phyloP scores from a whole-genome alignment of 2,888 invertebrate genomes.

The Drosophila koepferae region DNA sequence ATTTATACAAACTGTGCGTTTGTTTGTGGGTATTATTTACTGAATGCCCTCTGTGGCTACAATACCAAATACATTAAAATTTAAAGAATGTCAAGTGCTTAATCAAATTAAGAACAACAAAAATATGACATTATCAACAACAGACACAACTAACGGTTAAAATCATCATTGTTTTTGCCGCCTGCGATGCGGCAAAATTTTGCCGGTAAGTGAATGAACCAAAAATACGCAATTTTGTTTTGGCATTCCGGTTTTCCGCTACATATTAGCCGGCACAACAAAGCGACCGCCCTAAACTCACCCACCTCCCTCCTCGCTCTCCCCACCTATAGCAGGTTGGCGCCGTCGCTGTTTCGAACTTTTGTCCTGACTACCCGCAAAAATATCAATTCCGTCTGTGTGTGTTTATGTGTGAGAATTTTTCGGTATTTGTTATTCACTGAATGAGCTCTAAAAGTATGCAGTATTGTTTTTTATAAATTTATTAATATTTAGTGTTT shows the following conservation, averaged over 20 bases:
- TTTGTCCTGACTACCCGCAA: slow-evolving; percentile 39
- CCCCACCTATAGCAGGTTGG: slow-evolving; percentile 39
- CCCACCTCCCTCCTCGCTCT: neutral
- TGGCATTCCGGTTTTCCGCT: slow-evolving; percentile 44
- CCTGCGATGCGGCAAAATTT: slow-evolving; percentile 46
- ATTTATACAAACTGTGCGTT: slow-evolving; percentile 17
- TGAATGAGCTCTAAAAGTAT: slow-evolving; percentile 26
- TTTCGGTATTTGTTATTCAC: slow-evolving; percentile 30
- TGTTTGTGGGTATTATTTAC: slow-evolving; percentile 22
- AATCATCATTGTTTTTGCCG: slow-evolving; percentile 17
- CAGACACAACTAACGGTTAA: slow-evolving; percentile 8
- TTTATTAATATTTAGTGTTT: neutral
- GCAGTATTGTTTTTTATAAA: slow-evolving; percentile 20
- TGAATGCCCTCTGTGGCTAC: slow-evolving; percentile 20
- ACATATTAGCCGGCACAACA: slow-evolving; percentile 72
- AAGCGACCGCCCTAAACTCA: slow-evolving; percentile 36
- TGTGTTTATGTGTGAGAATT: slow-evolving; percentile 19
- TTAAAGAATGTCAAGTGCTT: slow-evolving; percentile 26
- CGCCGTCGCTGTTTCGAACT: slow-evolving; percentile 57
- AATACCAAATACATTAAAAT: slow-evolving; percentile 28
- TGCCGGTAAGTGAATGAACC: slow-evolving; percentile 57
- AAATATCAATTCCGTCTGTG: slow-evolving; percentile 26
- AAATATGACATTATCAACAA: neutral
- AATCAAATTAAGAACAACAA: slow-evolving; percentile 5
- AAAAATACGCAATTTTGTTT: slow-evolving; percentile 50